Evolutionary conservation across 2,113 vertebrate species (phyloP), one percentile per base, ranked within the genome.

Genomic region (Turnix velox): DNA sequence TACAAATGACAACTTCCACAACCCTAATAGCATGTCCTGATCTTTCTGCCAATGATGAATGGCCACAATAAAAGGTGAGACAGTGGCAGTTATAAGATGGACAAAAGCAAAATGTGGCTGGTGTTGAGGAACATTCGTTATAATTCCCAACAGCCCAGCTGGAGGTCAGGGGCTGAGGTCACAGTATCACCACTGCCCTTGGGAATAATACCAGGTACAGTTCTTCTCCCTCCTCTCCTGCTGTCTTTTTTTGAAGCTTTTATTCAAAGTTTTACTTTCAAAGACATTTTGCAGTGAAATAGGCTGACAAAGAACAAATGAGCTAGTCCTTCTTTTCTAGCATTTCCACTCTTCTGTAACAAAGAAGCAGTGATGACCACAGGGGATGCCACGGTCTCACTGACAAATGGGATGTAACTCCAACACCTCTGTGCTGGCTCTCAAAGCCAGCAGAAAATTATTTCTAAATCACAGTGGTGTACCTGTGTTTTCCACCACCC

Each of bases 31-130:
- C 59, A 96, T 97, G 79, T 81, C 69, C 78, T 59, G 93, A 82
- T 61, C 92, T 52, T 91, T 95, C 95, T 93, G 85, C 62, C 3
- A 18, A 66, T 96, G 95, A 96, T 87, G 72, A 95, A 96, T 91
- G 63, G 46, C 72, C 86, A 92, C 84, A 96, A 97, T 95, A 96
- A 97, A 94, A 94, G 61, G 57, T 49, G 54, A 75, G 72, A 88
- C 2, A 87, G 82, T 63, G 39, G 71, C 73, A 65, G 84, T 66
- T 80, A 91, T 37, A 94, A 95, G 84, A 39, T 79, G 83, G 66
- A 91, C 68, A 94, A 84, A 96, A 90, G 84, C 75, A 85, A 90
- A 96, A 94, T 52, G 65, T 86, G 90, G 80, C 81, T 87, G 62
- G 35, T 82, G 65, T 33, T 65, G 63, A 95, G 55, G 27, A 87